Percentiles rank a stretch among this genome's conserved stretches.
phyloP scores from a whole-genome alignment of 2,888 invertebrate species.

The Sialis fuliginosa region DNA sequence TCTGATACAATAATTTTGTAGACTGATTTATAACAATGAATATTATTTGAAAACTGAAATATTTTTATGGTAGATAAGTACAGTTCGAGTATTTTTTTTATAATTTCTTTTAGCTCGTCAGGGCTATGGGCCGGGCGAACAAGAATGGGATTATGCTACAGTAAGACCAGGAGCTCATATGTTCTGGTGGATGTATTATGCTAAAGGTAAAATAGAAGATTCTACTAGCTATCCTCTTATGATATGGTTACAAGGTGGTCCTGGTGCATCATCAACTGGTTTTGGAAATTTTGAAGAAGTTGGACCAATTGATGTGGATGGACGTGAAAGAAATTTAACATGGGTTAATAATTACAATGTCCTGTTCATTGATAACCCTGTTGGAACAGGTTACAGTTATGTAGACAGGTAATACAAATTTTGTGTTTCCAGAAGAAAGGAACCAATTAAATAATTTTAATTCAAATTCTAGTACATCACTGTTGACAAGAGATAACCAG shows the following conservation, averaged over 20 bases:
- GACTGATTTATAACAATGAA: no score
- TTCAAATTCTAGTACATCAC: conserved; percentile 12
- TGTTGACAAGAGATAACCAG: conserved; percentile 35
- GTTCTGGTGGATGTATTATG: conserved; percentile 55
- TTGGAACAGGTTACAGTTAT: conserved; percentile 76
- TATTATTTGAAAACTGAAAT: no score
- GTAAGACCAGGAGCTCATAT: conserved; percentile 29
- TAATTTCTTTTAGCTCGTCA: conserved; percentile 5
- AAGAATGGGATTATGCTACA: conserved; percentile 30
- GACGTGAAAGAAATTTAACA: conserved; percentile 29
- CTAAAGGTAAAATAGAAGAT: conserved; percentile 28
- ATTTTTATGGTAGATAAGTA: no score
- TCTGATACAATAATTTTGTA: no score
- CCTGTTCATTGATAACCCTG: conserved; percentile 79
- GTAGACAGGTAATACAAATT: conserved; percentile 31
- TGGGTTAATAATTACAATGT: conserved; percentile 62
- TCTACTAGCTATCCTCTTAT: conserved; percentile 50
- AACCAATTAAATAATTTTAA: no score
- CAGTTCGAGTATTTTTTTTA: no score
- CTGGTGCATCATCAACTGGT: conserved; percentile 36
- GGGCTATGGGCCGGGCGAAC: conserved; percentile 17
- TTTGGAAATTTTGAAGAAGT: conserved; percentile 40
- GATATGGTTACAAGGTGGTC: conserved; percentile 84
- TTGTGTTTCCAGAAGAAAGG: no score
- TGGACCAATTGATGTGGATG: conserved; percentile 32